phyloP scores from a whole-genome alignment of 2,888 invertebrate genomes.

The Ormia ochracea region DNA sequence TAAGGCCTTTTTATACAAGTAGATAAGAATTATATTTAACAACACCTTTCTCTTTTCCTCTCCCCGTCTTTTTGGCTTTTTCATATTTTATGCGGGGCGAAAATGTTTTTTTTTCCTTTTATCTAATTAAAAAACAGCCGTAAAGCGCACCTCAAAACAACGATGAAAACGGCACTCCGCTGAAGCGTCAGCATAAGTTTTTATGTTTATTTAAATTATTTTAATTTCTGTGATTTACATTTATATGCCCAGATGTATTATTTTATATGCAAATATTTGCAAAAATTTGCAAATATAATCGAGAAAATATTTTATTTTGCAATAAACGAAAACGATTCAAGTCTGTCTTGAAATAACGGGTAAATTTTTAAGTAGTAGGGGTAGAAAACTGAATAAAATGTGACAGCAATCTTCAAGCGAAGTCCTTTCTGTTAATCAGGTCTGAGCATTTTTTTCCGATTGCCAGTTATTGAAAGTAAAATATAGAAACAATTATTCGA shows the following conservation, averaged over 20 bases:
- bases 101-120: background rate
- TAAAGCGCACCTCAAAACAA: constrained; percentile 14
- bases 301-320: background rate
- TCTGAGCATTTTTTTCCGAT: too few species aligned
- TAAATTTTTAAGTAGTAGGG: background rate
- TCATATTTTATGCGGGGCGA: background rate
- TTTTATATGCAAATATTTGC: constrained; percentile 11
- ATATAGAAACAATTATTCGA: too few species aligned
- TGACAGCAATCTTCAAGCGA: too few species aligned
- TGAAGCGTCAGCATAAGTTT: constrained; percentile 8
- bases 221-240: background rate
- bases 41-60: background rate
- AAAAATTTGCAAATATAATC: constrained; percentile 25
- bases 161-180: background rate
- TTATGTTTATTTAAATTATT: background rate
- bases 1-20: too few species aligned
- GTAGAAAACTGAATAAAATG: background rate
- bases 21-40: too few species aligned
- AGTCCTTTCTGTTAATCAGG: too few species aligned
- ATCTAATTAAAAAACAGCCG: background rate
- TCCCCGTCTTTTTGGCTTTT: background rate
- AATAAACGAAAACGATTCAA: too few species aligned
- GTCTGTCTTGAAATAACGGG: too few species aligned
- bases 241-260: background rate
- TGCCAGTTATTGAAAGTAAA: too few species aligned